These are phyloP conservation scores for Dromiciops gliroides DNA, from an alignment of 2,113 vertebrate genomes.

Conservation along the genomic window DNA sequence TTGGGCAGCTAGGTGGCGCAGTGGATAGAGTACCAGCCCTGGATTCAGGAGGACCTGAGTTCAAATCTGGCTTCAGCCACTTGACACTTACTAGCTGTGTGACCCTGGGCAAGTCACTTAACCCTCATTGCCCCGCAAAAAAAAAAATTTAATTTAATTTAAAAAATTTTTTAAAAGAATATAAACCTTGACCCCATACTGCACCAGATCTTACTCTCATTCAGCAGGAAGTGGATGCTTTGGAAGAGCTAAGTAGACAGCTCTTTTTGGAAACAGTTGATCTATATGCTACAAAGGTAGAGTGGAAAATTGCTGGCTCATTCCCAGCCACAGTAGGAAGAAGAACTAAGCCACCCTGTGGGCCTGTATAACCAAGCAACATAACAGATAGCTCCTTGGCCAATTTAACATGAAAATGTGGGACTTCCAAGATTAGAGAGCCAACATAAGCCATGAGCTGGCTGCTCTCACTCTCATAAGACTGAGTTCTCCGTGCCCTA, in stretches of 20 bases:
- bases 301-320: constrained; percentile 24
- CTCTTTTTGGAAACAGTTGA: constrained; percentile 99
- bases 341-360: constrained; percentile 12
- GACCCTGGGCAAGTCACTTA: no score
- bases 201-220: constrained; percentile 94
- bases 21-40: no score
- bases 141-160: no score
- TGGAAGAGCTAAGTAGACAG: constrained; percentile 97
- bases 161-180: no score
- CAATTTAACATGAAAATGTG: background rate
- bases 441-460: background rate
- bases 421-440: background rate
- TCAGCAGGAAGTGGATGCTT: constrained; percentile 97
- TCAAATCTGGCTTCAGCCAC: no score
- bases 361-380: background rate
- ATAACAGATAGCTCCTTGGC: background rate
- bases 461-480: constrained; percentile 24
- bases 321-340: constrained; percentile 29
- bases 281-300: constrained; percentile 96
- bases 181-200: constrained; percentile 83
- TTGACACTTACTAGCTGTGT: no score
- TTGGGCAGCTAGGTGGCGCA: no score
- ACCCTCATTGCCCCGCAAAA: no score
- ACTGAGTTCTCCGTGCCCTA: background rate
- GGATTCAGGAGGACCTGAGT: no score